Conservation (phyloP, 1,140 invertebrate species). For the Phymastichus coffea region DNA sequence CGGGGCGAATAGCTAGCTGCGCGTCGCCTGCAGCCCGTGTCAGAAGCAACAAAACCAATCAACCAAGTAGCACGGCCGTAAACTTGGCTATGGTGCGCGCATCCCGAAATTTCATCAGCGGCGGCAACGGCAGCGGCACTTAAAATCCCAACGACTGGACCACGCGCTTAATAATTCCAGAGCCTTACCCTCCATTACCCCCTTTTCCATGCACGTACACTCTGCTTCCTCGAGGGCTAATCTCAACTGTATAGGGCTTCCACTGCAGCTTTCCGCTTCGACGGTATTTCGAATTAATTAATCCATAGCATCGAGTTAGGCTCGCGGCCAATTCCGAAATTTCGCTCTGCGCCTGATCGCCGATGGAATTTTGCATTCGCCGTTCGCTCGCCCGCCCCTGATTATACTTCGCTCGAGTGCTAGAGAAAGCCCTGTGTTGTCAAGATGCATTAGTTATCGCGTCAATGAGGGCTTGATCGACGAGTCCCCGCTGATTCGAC, state of each 20-base stretch:
- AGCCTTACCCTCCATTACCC: not conserved
- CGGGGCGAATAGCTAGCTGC: no score
- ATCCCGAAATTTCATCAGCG: not conserved
- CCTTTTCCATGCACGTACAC: no score
- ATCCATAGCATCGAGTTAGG: conserved; percentile 43
- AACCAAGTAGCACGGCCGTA: no score
- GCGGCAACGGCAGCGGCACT: not conserved
- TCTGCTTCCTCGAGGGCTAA: conserved; percentile 32
- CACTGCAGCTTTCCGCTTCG: conserved; percentile 37
- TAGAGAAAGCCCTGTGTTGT: no score
- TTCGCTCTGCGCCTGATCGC: conserved; percentile 23
- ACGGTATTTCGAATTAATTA: conserved; percentile 48
- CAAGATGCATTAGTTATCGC: not conserved
- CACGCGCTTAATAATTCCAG: conserved; percentile 11
- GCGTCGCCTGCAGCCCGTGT: no score
- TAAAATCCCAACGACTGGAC: not conserved
- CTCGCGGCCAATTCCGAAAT: conserved; percentile 42
- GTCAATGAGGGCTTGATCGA: no score
- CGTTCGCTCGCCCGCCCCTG: not conserved
- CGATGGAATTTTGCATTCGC: not conserved
- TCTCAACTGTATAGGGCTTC: no score
- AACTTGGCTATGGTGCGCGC: no score
- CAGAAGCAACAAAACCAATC: no score
- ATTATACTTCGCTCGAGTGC: no score
- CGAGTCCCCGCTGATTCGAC: no score